Evolutionary conservation across 2,797 vertebrate genomes (phyloP), one percentile per base, ranked within the genome.

Genomic region (Neostethus bicornis): DNA sequence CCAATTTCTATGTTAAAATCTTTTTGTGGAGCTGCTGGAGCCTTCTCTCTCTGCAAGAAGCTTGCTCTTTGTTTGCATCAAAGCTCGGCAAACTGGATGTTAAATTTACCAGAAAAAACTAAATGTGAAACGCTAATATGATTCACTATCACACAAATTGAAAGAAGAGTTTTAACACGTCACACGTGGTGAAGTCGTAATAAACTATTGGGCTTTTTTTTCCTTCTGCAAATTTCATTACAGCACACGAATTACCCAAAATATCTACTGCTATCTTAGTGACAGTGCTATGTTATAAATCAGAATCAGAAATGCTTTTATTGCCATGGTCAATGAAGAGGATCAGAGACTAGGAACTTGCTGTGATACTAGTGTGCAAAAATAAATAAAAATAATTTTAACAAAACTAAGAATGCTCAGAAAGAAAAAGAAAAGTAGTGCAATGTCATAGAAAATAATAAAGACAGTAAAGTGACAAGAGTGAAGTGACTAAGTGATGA

Each of bases 31-130:
- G 56, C 59, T 59, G 67, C 53, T 4, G 14, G 62, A 70, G 68
- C 64, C 73, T 70, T 62, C 67, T 86, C 72, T 77, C 77, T 64
- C 50, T 24, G 76, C 77, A 84, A 80, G 81, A 85, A 61, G 43
- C 73, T 75, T 47, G 26, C 57, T 65, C 78, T 75, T 80, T 88
- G 84, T 87, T 83, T 85, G 74, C 83, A 83, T 75, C 75, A 46
- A 23, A 6, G 39, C 69, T 73, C 53, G 48, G 68, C 63, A 80
- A 75, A 87, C 83, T 66, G 71, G 77, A 77, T 90, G 84, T 80
- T 81, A 76, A 86, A 87, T 88, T 80, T 77, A 83, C 35, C 45
- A 10, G 60, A 73, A 66, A 79, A 80, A 78, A 80, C 56, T 78
- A 77, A 84, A 74, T 55, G 63, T 51, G 57, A 55, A 75, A 79